Conservation (phyloP, 1,140 invertebrate genomes). For the Aphis craccivora region DNA sequence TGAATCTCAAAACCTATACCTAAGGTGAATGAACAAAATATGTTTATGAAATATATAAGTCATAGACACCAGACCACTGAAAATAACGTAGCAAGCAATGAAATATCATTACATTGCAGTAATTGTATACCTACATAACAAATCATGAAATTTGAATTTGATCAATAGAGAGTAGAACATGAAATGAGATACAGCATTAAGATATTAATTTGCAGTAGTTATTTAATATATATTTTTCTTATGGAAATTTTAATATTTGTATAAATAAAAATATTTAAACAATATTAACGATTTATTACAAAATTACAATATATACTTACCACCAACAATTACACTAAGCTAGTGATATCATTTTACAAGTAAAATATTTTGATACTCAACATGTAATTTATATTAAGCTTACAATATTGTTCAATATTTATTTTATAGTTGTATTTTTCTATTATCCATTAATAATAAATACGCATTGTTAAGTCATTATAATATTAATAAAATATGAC, state of each 20-base stretch:
- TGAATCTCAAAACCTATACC: neutral
- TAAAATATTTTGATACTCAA: neutral
- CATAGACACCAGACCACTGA: neutral
- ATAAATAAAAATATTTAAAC: no score
- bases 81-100: neutral
- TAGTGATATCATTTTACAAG: neutral
- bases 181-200: neutral
- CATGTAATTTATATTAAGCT: neutral
- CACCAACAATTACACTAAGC: neutral
- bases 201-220: neutral
- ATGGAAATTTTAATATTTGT: no score
- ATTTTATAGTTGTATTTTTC: neutral
- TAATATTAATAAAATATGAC: neutral
- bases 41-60: neutral
- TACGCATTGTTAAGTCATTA: neutral
- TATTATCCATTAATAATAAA: neutral
- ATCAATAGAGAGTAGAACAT: neutral
- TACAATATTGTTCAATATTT: neutral
- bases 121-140: neutral
- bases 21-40: neutral
- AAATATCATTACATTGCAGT: neutral
- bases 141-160: neutral
- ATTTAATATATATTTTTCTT: neutral
- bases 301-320: neutral
- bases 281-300: neutral